Evolutionary conservation across 2,888 invertebrate genomes (phyloP).

Genomic region (Acronicta leporina): DNA sequence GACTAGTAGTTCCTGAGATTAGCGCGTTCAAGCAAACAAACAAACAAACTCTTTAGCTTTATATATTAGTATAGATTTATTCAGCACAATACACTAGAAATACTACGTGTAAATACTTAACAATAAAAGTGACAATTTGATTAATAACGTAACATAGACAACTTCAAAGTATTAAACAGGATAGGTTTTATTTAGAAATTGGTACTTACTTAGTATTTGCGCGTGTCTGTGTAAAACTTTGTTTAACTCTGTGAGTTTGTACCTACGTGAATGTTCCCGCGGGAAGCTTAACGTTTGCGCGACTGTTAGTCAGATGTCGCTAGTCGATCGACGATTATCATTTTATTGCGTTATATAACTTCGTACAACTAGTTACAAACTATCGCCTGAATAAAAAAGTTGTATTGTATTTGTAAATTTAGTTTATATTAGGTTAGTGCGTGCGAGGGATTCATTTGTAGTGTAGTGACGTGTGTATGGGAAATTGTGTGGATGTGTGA

Average conservation of each 20-base stretch:
- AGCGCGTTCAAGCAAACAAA: too few species aligned
- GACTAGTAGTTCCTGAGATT: too few species aligned
- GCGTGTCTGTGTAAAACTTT: background rate
- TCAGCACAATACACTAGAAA: too few species aligned
- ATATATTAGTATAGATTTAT: too few species aligned
- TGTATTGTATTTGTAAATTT: conserved; percentile 28
- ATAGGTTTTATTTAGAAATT: background rate
- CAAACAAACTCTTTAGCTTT: too few species aligned
- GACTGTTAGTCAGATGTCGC: conserved; percentile 24
- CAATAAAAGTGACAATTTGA: too few species aligned
- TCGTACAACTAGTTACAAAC: conserved; percentile 24
- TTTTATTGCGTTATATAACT: conserved; percentile 26
- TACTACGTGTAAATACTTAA: too few species aligned
- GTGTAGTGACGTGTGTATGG: too few species aligned
- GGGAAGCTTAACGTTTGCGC: conserved; percentile 7
- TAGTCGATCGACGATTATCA: conserved; percentile 9
- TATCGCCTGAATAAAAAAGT: conserved; percentile 10
- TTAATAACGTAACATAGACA: too few species aligned
- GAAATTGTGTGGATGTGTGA: too few species aligned
- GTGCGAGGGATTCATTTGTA: conserved; percentile 1
- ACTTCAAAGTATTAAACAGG: too few species aligned
- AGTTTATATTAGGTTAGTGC: conserved; percentile 18
- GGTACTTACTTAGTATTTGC: too few species aligned
- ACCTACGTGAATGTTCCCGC: conserved; percentile 10
- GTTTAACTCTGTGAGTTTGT: background rate